These are phyloP conservation scores for Drosophila rhopaloa DNA, from an alignment of 1,140 invertebrate species.

Conservation along the genomic window DNA sequence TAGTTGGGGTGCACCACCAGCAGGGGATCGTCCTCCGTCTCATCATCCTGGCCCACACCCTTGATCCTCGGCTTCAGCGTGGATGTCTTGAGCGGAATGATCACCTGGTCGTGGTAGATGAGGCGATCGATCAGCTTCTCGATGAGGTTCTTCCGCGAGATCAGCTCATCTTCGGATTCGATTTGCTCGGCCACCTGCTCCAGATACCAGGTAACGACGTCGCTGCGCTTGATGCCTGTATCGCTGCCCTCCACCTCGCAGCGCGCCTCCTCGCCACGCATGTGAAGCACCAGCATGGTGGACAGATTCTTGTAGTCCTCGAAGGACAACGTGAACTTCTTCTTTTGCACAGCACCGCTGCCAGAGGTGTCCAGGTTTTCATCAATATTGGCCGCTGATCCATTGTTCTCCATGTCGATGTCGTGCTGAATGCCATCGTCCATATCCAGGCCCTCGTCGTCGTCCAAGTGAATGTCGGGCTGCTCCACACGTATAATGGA, in stretches of 20 bases:
- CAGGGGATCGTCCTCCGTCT: slow-evolving; percentile 92
- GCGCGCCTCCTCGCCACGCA: slow-evolving; percentile 92
- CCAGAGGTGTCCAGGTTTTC: slow-evolving; percentile 39
- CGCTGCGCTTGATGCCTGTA: slow-evolving; percentile 91
- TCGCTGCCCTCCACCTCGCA: slow-evolving; percentile 87
- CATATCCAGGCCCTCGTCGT: slow-evolving; percentile 87
- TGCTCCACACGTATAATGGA: slow-evolving; percentile 99
- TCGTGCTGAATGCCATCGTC: slow-evolving; percentile 67
- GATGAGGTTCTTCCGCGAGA: slow-evolving; percentile 95
- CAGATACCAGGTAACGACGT: slow-evolving; percentile 97
- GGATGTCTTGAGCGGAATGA: slow-evolving; percentile 93
- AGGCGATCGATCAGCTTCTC: slow-evolving; percentile 98
- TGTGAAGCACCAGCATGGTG: slow-evolving; percentile 95
- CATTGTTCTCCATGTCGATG: slow-evolving; percentile 82
- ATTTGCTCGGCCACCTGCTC: slow-evolving; percentile 94
- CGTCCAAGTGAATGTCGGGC: slow-evolving; percentile 97
- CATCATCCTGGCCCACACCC: slow-evolving; percentile 73
- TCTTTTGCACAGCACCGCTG: slow-evolving; percentile 86
- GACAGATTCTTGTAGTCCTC: slow-evolving; percentile 97
- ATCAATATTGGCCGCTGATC: slow-evolving; percentile 60
- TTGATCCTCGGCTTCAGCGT: slow-evolving; percentile 86
- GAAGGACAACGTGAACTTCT: slow-evolving; percentile 95
- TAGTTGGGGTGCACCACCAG: slow-evolving; percentile 99
- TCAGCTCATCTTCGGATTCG: slow-evolving; percentile 95
- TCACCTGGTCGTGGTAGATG: slow-evolving; percentile 95